A percentile compares a stretch with the other conserved stretches of the same genome.
Evolutionary conservation across 2,797 vertebrate species (phyloP).

Genomic region (Poecilia velifera): DNA sequence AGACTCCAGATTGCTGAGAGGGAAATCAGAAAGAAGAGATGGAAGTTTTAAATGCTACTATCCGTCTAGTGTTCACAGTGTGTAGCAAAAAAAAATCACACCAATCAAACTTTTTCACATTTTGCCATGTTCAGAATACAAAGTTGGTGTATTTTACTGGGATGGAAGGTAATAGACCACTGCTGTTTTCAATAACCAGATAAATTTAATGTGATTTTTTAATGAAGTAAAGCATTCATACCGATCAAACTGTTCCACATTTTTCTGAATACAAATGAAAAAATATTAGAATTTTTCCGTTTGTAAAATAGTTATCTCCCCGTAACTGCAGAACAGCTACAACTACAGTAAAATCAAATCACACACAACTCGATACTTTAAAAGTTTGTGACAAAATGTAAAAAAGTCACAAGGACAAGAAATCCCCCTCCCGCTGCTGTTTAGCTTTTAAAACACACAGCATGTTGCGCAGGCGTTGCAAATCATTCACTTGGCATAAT

Average conservation of each 20-base stretch:
- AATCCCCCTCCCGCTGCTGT: neutral
- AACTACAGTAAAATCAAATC: neutral
- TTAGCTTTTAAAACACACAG: slow-evolving; percentile 1
- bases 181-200: neutral
- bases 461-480: neutral
- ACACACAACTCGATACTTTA: neutral
- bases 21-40: slow-evolving; percentile 20
- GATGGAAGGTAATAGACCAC: neutral
- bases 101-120: neutral
- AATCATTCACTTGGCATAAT: neutral
- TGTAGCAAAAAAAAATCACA: neutral
- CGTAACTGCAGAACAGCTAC: neutral
- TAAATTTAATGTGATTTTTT: neutral
- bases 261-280: too few species aligned
- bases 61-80: neutral
- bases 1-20: slow-evolving; percentile 93
- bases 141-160: neutral
- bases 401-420: neutral
- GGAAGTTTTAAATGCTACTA: neutral
- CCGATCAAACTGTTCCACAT: too few species aligned
- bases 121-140: neutral
- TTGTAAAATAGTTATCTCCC: too few species aligned
- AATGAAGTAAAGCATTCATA: neutral
- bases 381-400: neutral
- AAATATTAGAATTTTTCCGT: too few species aligned